A percentile compares a stretch with the other conserved stretches of the same genome.
Evolutionary conservation across 2,888 invertebrate species (phyloP).

Genomic region (Phasia obesa): DNA sequence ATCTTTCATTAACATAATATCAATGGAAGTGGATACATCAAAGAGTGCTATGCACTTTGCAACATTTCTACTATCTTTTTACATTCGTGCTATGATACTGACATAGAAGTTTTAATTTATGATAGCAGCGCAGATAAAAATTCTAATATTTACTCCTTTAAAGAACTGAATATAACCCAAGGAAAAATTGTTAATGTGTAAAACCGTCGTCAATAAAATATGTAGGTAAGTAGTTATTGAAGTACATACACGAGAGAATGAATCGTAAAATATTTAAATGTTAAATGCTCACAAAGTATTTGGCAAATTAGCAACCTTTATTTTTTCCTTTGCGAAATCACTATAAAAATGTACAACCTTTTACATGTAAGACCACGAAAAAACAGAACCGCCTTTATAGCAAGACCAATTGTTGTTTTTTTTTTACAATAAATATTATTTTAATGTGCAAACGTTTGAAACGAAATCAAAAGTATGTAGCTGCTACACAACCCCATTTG

Average conservation of each 20-base stretch:
- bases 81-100: too few relatives aligned
- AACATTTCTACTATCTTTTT: too few relatives aligned
- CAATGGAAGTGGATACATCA: too few relatives aligned
- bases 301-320: constrained; percentile 59
- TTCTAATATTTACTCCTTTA: background rate
- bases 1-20: too few relatives aligned
- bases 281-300: constrained; percentile 37
- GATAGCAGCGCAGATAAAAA: background rate
- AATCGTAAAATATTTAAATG: constrained; percentile 7
- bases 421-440: background rate
- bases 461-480: background rate
- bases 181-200: background rate
- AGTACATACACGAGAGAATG: constrained; percentile 1
- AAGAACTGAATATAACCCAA: background rate
- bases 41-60: too few relatives aligned
- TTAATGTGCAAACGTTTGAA: background rate
- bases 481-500: background rate
- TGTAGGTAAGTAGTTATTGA: constrained; percentile 52
- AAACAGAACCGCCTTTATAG: constrained; percentile 1
- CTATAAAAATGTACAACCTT: constrained; percentile 8
- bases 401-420: background rate
- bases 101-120: too few relatives aligned
- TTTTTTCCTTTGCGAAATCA: constrained; percentile 19
- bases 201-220: constrained; percentile 38
- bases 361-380: constrained; percentile 51